Conservation (phyloP, 2,797 vertebrate genomes). For the Rousettus madagascariensis region DNA sequence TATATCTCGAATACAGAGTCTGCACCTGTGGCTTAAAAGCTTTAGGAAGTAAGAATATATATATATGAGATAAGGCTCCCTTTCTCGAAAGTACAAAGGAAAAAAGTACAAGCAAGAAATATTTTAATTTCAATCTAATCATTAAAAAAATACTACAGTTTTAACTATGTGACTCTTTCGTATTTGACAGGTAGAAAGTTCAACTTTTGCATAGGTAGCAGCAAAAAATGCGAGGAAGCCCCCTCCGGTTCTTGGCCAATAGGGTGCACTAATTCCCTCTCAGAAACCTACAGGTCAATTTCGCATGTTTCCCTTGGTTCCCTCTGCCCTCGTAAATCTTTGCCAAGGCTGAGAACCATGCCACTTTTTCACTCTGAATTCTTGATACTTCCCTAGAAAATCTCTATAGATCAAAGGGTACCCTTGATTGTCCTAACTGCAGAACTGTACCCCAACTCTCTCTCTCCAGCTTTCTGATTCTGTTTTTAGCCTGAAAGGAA, state of each 20-base stretch:
- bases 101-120: neutral
- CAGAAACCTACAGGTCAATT: neutral
- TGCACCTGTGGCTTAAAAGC: too few species aligned
- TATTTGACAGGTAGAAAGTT: neutral
- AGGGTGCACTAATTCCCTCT: fast-evolving
- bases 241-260: neutral
- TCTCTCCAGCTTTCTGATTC: neutral
- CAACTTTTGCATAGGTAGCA: neutral
- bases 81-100: neutral
- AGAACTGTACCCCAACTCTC: neutral
- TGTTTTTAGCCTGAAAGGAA: neutral
- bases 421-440: neutral
- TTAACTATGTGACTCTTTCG: neutral
- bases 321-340: neutral
- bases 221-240: neutral
- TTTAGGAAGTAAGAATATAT: neutral
- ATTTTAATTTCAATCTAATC: neutral
- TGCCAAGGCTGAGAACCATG: neutral
- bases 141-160: neutral
- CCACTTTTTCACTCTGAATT: neutral
- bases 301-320: neutral
- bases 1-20: too few species aligned
- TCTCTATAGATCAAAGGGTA: neutral
- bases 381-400: neutral
- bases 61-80: neutral